phyloP scores from a whole-genome alignment of 2,888 invertebrate genomes.

The Meteorus colon region DNA sequence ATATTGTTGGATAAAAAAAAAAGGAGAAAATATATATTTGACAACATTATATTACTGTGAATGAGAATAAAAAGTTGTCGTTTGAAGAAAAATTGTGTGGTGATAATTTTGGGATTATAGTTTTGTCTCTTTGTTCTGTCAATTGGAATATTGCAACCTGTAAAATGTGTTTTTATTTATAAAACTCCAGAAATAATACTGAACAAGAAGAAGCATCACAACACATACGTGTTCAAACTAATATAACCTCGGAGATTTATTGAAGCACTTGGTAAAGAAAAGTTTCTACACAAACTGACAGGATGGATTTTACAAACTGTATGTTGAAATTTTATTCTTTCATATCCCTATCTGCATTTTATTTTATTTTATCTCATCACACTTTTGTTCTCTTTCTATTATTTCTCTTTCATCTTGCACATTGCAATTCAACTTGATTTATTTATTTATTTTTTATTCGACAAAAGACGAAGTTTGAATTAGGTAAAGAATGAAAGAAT shows the following conservation, averaged over 20 bases:
- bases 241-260: background rate
- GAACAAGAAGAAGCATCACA: background rate
- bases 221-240: no score
- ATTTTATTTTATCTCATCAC: background rate
- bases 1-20: slow-evolving; percentile 20
- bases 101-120: no score
- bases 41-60: background rate
- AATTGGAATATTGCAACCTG: background rate
- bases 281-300: slow-evolving; percentile 2
- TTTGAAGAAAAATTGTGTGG: no score
- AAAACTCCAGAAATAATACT: background rate
- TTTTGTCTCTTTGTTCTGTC: background rate
- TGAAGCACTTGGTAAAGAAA: background rate
- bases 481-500: background rate
- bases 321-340: no score
- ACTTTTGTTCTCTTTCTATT: background rate
- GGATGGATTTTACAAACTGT: background rate
- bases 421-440: background rate
- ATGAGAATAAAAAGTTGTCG: no score
- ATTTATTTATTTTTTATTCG: slow-evolving; percentile 20
- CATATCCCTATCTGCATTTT: no score
- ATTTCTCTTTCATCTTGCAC: background rate
- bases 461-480: slow-evolving; percentile 16
- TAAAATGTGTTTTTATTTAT: background rate
- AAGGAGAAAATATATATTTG: background rate